These are phyloP conservation scores for Magallana gigas DNA, from an alignment of 1,140 invertebrate genomes.

Conservation along the genomic window DNA sequence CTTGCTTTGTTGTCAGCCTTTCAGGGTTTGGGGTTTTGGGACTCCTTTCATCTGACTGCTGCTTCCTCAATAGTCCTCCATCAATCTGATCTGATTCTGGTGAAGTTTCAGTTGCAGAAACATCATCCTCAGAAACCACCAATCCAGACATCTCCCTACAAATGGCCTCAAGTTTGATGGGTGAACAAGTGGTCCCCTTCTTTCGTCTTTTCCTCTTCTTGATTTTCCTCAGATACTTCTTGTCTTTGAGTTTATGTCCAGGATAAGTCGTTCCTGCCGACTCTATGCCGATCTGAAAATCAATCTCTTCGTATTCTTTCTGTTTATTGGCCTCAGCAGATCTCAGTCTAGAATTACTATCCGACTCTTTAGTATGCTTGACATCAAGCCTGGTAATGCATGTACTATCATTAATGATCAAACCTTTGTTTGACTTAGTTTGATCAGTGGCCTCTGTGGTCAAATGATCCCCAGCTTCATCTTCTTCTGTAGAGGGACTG, in stretches of 20 bases:
- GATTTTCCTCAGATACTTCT: conserved; percentile 5
- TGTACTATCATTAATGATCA: background rate
- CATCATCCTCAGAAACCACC: background rate
- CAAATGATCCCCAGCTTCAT: background rate
- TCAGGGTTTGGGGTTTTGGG: background rate
- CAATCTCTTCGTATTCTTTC: background rate
- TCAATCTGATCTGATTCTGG: background rate
- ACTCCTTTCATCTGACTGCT: background rate
- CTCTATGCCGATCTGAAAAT: background rate
- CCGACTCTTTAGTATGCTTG: background rate
- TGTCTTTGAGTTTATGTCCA: conserved; percentile 18
- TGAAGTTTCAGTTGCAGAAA: background rate
- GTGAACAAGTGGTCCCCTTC: background rate
- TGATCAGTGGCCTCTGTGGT: background rate
- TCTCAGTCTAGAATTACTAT: background rate
- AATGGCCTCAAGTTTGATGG: conserved; percentile 1
- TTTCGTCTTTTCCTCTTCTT: conserved; percentile 4
- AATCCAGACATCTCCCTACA: conserved; percentile 19
- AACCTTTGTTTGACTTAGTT: background rate
- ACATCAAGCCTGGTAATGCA: background rate
- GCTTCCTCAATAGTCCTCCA: background rate
- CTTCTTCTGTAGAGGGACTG: background rate
- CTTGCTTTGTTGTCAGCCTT: background rate
- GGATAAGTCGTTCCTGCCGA: background rate
- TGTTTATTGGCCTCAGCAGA: background rate